phyloP scores from a whole-genome alignment of 1,140 invertebrate species.

The Ips typographus region DNA sequence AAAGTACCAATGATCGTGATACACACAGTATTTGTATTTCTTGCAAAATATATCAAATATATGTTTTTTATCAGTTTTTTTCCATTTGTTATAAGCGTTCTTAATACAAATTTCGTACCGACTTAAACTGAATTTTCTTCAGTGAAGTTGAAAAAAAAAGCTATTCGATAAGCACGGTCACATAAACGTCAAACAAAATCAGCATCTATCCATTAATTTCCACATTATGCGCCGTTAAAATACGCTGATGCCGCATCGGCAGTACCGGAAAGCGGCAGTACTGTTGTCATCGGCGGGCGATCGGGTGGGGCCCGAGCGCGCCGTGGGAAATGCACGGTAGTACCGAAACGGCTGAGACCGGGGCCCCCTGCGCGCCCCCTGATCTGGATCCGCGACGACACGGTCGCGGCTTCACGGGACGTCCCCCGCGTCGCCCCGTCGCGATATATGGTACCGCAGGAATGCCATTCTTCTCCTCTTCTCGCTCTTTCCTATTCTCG shows the following conservation, averaged over 20 bases:
- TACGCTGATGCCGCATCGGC: background rate
- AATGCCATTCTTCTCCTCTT: slow-evolving; percentile 18
- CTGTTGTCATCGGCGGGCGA: background rate
- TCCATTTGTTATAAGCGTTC: too few species aligned
- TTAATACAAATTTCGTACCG: too few species aligned
- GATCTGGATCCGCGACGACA: slow-evolving; percentile 16
- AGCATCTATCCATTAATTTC: background rate
- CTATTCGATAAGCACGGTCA: too few species aligned
- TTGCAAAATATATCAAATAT: too few species aligned
- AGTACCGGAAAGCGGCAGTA: slow-evolving; percentile 17
- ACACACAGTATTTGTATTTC: too few species aligned
- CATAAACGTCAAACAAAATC: too few species aligned
- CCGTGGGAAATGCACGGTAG: slow-evolving; percentile 27
- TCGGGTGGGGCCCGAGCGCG: slow-evolving; percentile 16
- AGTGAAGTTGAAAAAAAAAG: too few species aligned
- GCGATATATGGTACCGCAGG: slow-evolving; percentile 24
- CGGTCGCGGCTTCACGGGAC: slow-evolving; percentile 16
- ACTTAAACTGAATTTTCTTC: too few species aligned
- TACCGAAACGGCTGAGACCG: slow-evolving; percentile 8
- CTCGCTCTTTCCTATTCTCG: slow-evolving; percentile 4
- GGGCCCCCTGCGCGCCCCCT: slow-evolving; percentile 7
- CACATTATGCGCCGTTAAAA: background rate
- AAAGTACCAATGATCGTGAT: too few species aligned
- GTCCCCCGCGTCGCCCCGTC: background rate
- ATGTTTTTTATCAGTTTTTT: too few species aligned